These are phyloP conservation scores for Dasysyrphus tricinctus DNA, from an alignment of 2,888 invertebrate species.

Conservation along the genomic window DNA sequence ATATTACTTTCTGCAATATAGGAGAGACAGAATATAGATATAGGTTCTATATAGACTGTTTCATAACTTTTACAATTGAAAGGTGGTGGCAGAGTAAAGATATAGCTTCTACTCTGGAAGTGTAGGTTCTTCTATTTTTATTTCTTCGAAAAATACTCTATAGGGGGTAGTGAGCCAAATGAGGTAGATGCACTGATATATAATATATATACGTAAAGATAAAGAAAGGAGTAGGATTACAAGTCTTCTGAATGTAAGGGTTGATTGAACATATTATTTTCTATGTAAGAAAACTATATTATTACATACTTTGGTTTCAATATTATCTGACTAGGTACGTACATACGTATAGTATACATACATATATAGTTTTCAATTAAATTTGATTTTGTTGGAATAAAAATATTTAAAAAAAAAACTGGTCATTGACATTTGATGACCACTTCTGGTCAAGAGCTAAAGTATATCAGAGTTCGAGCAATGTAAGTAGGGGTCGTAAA, in stretches of 20 bases:
- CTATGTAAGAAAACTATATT: conserved; percentile 43
- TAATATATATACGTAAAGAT: not conserved
- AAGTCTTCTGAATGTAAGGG: conserved; percentile 21
- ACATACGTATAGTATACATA: no score
- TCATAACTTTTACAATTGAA: conserved; percentile 73
- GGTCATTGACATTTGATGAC: not conserved
- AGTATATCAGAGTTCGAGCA: no score
- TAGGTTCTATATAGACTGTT: conserved; percentile 21
- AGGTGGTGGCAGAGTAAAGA: conserved; percentile 19
- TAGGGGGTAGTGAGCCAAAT: conserved; percentile 34
- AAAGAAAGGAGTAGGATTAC: conserved; percentile 26
- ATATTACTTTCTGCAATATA: not conserved
- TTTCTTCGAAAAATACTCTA: conserved; percentile 20
- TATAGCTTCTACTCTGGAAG: conserved; percentile 17
- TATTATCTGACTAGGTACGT: not conserved
- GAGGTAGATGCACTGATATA: conserved; percentile 66
- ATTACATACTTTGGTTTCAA: conserved; percentile 12
- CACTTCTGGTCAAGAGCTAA: no score
- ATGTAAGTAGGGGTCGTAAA: no score
- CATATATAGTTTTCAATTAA: no score
- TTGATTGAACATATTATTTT: conserved; percentile 42
- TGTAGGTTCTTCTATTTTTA: conserved; percentile 18
- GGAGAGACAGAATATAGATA: not conserved
- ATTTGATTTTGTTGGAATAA: no score
- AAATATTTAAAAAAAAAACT: not conserved